Percentiles rank a stretch among this genome's conserved stretches.
phyloP scores from a whole-genome alignment of 1,140 invertebrate genomes.

The Streblospio benedicti region DNA sequence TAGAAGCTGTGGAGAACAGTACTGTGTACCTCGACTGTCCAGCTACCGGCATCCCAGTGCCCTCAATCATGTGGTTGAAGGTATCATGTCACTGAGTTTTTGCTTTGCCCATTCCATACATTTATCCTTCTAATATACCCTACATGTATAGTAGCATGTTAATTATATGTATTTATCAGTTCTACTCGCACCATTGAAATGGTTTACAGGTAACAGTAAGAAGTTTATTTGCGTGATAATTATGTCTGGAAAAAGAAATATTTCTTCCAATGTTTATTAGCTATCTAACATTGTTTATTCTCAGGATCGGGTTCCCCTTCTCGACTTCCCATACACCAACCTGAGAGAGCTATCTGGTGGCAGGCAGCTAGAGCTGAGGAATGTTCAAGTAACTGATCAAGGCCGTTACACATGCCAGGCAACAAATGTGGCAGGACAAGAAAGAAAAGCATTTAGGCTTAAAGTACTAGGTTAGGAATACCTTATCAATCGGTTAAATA shows the following conservation, averaged over 20 bases:
- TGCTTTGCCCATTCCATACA: too few relatives aligned
- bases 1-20: conserved; percentile 33
- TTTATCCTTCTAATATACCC: too few relatives aligned
- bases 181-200: too few relatives aligned
- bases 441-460: conserved; percentile 30
- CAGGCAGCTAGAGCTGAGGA: conserved; percentile 15
- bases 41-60: conserved; percentile 47
- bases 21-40: conserved; percentile 44
- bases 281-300: neutral
- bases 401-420: conserved; percentile 47
- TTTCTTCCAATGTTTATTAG: neutral
- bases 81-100: too few relatives aligned
- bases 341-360: conserved; percentile 15
- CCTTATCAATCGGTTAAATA: neutral
- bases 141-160: too few relatives aligned
- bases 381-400: conserved; percentile 27
- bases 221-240: too few relatives aligned
- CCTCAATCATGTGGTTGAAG: conserved; percentile 48
- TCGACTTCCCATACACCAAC: conserved; percentile 34
- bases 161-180: too few relatives aligned
- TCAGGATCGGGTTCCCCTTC: conserved; percentile 25
- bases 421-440: conserved; percentile 35
- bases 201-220: too few relatives aligned
- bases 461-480: conserved; percentile 22
- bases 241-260: conserved; percentile 5